A percentile compares a stretch with the other conserved stretches of the same genome.
Evolutionary conservation across 2,797 vertebrate species (phyloP).

Genomic region (Morelia viridis): DNA sequence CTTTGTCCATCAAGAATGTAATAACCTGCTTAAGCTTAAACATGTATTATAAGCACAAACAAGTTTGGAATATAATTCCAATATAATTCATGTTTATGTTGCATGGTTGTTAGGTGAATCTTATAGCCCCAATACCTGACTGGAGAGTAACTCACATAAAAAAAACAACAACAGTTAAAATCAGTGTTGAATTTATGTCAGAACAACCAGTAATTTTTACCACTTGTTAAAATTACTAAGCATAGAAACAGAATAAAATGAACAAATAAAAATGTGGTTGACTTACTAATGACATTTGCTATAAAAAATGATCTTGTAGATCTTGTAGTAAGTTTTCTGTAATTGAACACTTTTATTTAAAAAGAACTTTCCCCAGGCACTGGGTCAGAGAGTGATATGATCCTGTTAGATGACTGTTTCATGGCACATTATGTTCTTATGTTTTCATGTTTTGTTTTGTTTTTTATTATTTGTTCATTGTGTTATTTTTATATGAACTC

Average conservation of each 20-base stretch:
- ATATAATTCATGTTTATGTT: neutral
- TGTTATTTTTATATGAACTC: neutral
- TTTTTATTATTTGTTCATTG: neutral
- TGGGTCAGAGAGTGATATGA: neutral
- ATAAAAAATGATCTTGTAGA: neutral
- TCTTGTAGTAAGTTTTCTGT: neutral
- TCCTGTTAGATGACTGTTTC: neutral
- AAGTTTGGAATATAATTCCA: neutral
- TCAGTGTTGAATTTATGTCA: neutral
- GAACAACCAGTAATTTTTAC: neutral
- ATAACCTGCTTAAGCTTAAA: neutral
- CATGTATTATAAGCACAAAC: neutral
- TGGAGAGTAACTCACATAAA: neutral
- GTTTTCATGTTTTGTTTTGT: neutral
- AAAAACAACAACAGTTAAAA: neutral
- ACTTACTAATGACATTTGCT: neutral
- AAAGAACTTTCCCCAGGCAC: neutral
- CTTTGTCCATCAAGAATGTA: neutral
- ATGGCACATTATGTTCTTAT: neutral
- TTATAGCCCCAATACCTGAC: neutral
- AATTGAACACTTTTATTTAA: neutral
- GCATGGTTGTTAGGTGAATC: constrained; percentile 4
- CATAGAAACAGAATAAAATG: neutral
- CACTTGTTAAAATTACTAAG: constrained; percentile 1
- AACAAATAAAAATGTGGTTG: neutral